These are phyloP conservation scores for Sceloporus tristichus DNA, from an alignment of 2,113 vertebrate species.

Conservation along the genomic window DNA sequence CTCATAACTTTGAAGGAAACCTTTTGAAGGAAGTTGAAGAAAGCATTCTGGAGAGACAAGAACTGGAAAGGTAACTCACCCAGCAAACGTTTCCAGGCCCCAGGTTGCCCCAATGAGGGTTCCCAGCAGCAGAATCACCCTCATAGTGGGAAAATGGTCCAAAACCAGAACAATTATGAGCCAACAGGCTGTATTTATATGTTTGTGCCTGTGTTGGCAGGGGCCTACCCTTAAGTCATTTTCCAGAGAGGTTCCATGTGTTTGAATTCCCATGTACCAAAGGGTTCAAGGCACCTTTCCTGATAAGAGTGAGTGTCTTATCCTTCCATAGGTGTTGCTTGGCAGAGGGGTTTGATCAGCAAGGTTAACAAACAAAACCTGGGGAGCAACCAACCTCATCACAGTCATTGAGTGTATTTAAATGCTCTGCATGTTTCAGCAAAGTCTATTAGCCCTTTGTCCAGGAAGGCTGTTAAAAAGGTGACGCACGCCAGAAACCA, in stretches of 20 bases:
- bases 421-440: no score
- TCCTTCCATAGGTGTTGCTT: slow-evolving; percentile 61
- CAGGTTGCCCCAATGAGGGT: slow-evolving; percentile 70
- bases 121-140: slow-evolving; percentile 68
- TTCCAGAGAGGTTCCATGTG: slow-evolving; percentile 54
- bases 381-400: no score
- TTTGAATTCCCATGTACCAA: slow-evolving; percentile 59
- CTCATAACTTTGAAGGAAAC: no score
- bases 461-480: no score
- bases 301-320: neutral
- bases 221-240: neutral
- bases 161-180: neutral
- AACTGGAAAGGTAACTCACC: slow-evolving; percentile 72
- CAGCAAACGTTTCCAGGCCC: slow-evolving; percentile 75
- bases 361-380: fast-evolving
- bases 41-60: neutral
- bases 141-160: slow-evolving; percentile 69
- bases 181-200: slow-evolving; percentile 71
- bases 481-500: no score
- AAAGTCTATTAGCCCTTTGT: no score
- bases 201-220: neutral
- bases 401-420: no score
- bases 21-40: no score
- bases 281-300: slow-evolving; percentile 61
- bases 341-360: slow-evolving; percentile 52